Evolutionary conservation across 2,888 invertebrate genomes (phyloP).

Genomic region (Cacoxenus indagator): DNA sequence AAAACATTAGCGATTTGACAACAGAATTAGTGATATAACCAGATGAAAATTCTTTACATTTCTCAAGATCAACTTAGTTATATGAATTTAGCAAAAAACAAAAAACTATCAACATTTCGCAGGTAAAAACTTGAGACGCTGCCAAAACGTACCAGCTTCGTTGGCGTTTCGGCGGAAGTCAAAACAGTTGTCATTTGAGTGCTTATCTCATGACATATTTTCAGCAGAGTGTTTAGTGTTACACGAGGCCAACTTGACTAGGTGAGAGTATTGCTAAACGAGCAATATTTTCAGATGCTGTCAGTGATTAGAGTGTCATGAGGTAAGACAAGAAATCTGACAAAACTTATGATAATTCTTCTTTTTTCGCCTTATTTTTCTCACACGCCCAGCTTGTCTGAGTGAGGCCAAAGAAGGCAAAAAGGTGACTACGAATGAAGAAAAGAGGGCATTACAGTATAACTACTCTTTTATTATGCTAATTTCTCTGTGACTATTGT

Average conservation of each 20-base stretch:
- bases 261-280: slow-evolving; percentile 28
- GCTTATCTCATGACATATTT: slow-evolving; percentile 16
- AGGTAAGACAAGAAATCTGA: slow-evolving; percentile 20
- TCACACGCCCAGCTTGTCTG: slow-evolving; percentile 41
- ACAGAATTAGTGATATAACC: slow-evolving; percentile 11
- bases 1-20: neutral
- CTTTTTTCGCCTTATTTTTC: slow-evolving; percentile 54
- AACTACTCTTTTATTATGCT: slow-evolving; percentile 49
- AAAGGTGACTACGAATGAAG: slow-evolving; percentile 41
- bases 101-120: neutral
- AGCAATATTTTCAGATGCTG: slow-evolving; percentile 45
- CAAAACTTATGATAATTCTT: slow-evolving; percentile 59
- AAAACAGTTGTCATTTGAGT: slow-evolving; percentile 11
- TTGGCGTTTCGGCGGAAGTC: slow-evolving; percentile 14
- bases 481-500: slow-evolving; percentile 12
- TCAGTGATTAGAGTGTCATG: slow-evolving; percentile 41
- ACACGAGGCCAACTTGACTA: neutral
- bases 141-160: neutral
- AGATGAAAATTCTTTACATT: slow-evolving; percentile 11
- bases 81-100: neutral
- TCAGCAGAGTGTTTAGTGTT: neutral
- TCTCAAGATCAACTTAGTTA: slow-evolving; percentile 5
- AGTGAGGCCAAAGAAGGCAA: neutral
- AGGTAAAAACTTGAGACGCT: slow-evolving; percentile 20
- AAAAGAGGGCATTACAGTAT: slow-evolving; percentile 52